These are phyloP conservation scores for Diabrotica balteata DNA, from an alignment of 2,888 invertebrate genomes.

Conservation along the genomic window DNA sequence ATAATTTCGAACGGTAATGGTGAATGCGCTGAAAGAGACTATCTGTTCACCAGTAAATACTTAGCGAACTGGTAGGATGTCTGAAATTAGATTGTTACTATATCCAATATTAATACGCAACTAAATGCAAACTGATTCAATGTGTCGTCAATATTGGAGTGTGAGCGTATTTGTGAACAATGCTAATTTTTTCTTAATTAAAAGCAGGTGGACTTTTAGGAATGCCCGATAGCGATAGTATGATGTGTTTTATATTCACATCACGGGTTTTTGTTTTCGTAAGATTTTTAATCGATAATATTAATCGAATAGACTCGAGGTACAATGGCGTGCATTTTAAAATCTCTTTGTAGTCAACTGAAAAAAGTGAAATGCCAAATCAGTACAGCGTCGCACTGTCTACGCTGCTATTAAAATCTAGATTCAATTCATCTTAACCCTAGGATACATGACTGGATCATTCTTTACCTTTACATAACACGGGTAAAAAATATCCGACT, in stretches of 20 bases:
- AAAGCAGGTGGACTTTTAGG: conserved; percentile 41
- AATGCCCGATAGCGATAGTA: conserved; percentile 31
- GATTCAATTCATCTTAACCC: too few relatives aligned
- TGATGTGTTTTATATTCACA: conserved; percentile 31
- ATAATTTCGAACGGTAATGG: not conserved
- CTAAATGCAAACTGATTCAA: conserved; percentile 19
- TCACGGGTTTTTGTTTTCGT: conserved; percentile 28
- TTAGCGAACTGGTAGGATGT: too few relatives aligned
- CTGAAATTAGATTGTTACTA: conserved; percentile 1
- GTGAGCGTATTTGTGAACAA: conserved; percentile 40
- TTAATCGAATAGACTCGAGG: conserved; percentile 7
- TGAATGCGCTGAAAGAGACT: not conserved
- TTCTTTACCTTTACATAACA: too few relatives aligned
- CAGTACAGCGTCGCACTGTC: too few relatives aligned
- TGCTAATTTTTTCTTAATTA: conserved; percentile 39
- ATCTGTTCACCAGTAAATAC: not conserved
- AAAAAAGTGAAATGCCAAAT: too few relatives aligned
- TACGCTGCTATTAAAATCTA: too few relatives aligned
- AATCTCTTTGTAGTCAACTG: too few relatives aligned
- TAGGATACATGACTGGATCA: too few relatives aligned
- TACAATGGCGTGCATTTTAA: not conserved
- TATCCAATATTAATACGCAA: conserved; percentile 11
- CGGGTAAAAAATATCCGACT: too few relatives aligned
- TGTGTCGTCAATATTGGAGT: not conserved
- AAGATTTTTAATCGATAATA: conserved; percentile 9